Evolutionary conservation across 2,888 invertebrate genomes (phyloP), one percentile per base, ranked within the genome.

Genomic region (Andrena bucephala): DNA sequence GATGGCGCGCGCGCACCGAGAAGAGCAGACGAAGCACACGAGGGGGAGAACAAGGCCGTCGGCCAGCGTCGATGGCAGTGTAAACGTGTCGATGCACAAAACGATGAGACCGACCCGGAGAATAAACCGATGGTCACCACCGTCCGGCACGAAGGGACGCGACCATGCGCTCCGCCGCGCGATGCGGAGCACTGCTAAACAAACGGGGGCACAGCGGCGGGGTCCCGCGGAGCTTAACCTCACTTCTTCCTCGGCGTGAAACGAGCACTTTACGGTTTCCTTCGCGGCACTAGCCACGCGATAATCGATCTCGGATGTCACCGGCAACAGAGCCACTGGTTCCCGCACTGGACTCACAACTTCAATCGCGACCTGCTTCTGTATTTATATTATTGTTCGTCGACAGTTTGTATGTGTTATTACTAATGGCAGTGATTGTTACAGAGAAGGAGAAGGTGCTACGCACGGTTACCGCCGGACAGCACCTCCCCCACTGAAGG

Each of bases 401-500:
- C 4, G 16, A 42, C 5, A 5, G 42, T 27, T 8, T 4, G 13
- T 10, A 27, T 10, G 27, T 8, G 72, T 77, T 73, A 85, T 33
- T 74, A 77, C 74, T 87, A 87, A 77, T 87, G 86, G 87, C 87
- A 87, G 86, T 87, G 86, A 78, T 73, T 74, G 77, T 62, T 65
- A 77, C 87, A 87, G 81, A 85, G 86, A 54, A 87, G 87, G 84
- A 81, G 88, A 81, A 82, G 71, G 76, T 77, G 77, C 73, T 66
- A 74, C 63, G 78, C 87, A 85, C 81, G 65, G 65, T 77, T 65
- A 74, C 83, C 76, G 87, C 87, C 70, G 66, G 68, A 77, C 85
- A 86, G 85, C 94, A 94, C 94, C 92, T 92, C 91, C 92, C 92
- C 91, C 92, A 89, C 87, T 89, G 91, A 93, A 92, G 92, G 93